Percentiles rank a stretch among this genome's conserved stretches.
These are phyloP conservation scores for Cryptus viduatorius DNA, from an alignment of 2,888 invertebrate genomes.

Conservation along the genomic window DNA sequence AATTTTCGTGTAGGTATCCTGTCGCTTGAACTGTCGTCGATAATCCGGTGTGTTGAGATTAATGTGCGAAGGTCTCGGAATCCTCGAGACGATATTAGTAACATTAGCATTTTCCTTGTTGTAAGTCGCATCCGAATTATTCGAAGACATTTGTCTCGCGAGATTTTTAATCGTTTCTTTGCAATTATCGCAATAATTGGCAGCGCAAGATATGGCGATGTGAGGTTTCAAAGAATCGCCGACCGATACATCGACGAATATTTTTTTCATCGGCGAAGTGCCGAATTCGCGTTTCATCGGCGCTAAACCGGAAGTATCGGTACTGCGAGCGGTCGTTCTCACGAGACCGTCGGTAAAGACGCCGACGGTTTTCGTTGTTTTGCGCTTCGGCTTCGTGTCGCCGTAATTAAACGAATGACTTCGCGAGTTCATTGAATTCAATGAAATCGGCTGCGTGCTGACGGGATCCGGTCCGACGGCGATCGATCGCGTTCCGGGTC, in stretches of 20 bases:
- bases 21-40: conserved; percentile 80
- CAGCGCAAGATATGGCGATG: conserved; percentile 85
- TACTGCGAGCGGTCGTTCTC: conserved; percentile 78
- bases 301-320: conserved; percentile 84
- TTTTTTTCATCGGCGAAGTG: conserved; percentile 84
- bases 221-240: conserved; percentile 86
- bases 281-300: conserved; percentile 80
- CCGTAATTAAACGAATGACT: conserved; percentile 88
- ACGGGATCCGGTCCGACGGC: conserved; percentile 87
- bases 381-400: conserved; percentile 85
- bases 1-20: conserved; percentile 83
- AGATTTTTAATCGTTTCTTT: conserved; percentile 87
- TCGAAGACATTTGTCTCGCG: conserved; percentile 84
- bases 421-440: conserved; percentile 85
- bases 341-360: conserved; percentile 77
- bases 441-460: conserved; percentile 84
- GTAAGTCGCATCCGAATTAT: conserved; percentile 75
- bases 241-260: conserved; percentile 85
- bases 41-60: conserved; percentile 74
- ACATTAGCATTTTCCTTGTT: conserved; percentile 70
- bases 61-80: conserved; percentile 81
- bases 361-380: conserved; percentile 76
- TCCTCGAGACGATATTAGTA: conserved; percentile 77
- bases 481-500: conserved; percentile 85
- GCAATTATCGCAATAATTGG: conserved; percentile 88